Percentiles rank a stretch among this genome's conserved stretches.
phyloP scores from a whole-genome alignment of 2,113 vertebrate genomes.

The Heliornis fulica region DNA sequence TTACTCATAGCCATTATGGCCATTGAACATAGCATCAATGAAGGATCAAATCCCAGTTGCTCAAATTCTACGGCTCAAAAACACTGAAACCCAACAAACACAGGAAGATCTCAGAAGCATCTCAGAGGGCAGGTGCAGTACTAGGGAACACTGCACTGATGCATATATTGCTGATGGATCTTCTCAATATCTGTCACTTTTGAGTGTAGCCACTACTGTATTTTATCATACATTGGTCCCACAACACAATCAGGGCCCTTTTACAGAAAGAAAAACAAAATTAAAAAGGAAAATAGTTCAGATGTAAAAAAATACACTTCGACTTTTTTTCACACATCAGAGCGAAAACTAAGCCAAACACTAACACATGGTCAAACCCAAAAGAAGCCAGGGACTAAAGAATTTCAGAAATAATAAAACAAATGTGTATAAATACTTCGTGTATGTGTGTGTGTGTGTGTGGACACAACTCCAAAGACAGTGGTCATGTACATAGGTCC shows the following conservation, averaged over 20 bases:
- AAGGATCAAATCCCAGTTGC: not conserved
- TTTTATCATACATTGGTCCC: not conserved
- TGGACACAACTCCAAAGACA: not conserved
- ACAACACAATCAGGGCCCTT: not conserved
- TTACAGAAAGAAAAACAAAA: not conserved
- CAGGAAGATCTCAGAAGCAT: not conserved
- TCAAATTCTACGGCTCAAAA: not conserved
- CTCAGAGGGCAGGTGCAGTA: not conserved
- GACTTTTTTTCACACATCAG: not conserved
- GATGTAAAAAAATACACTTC: not conserved
- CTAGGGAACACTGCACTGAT: not conserved
- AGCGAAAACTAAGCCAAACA: not conserved
- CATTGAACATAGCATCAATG: not conserved
- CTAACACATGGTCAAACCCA: not conserved
- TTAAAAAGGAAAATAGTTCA: not conserved
- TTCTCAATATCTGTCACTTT: not conserved
- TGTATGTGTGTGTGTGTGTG: not conserved
- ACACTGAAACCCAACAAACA: not conserved
- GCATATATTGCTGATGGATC: not conserved
- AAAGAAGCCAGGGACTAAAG: not conserved
- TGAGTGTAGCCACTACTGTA: not conserved
- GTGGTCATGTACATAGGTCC: rapidly evolving
- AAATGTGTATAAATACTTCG: not conserved
- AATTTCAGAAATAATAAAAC: not conserved
- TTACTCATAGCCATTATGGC: not conserved